Conservation (phyloP, 1,140 invertebrate species). For the Bursaphelenchus mucronatus region DNA sequence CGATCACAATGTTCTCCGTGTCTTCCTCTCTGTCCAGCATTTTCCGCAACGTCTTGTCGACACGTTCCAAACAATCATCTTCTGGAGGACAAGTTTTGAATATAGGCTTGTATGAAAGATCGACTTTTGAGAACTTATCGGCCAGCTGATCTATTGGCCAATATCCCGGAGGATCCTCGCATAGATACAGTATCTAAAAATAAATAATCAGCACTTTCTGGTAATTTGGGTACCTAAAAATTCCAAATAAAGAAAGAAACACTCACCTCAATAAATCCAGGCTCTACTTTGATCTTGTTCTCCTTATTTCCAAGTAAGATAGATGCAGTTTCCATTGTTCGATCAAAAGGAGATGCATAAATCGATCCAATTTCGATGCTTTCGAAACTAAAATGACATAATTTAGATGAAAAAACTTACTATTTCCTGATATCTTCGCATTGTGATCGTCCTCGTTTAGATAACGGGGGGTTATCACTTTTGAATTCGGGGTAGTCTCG, state of each 20-base stretch:
- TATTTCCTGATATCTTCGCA: constrained; percentile 41
- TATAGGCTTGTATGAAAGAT: constrained; percentile 46
- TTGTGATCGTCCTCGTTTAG: constrained; percentile 41
- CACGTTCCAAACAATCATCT: constrained; percentile 43
- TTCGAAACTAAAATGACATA: constrained; percentile 32
- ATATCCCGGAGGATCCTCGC: constrained; percentile 54
- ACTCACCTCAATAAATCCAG: constrained; percentile 47
- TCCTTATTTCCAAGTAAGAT: constrained; percentile 27
- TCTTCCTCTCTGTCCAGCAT: constrained; percentile 32
- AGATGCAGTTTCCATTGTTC: constrained; percentile 52
- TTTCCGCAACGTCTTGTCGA: constrained; percentile 37
- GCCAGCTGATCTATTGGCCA: constrained; percentile 29
- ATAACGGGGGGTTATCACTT: constrained; percentile 51
- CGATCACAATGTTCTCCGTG: constrained; percentile 40
- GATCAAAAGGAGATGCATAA: constrained; percentile 56
- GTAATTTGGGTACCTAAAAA: no score
- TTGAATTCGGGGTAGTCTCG: constrained; percentile 30
- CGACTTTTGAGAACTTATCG: constrained; percentile 44
- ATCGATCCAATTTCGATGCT: constrained; percentile 42
- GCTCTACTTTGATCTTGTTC: constrained; percentile 49
- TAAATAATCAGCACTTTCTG: not conserved
- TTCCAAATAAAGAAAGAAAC: not conserved
- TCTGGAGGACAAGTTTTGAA: constrained; percentile 38
- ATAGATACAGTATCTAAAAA: constrained; percentile 48
- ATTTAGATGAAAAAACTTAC: constrained; percentile 20